Evolutionary conservation across 2,888 invertebrate species (phyloP), one percentile per base, ranked within the genome.

Genomic region (Philonicus albiceps): DNA sequence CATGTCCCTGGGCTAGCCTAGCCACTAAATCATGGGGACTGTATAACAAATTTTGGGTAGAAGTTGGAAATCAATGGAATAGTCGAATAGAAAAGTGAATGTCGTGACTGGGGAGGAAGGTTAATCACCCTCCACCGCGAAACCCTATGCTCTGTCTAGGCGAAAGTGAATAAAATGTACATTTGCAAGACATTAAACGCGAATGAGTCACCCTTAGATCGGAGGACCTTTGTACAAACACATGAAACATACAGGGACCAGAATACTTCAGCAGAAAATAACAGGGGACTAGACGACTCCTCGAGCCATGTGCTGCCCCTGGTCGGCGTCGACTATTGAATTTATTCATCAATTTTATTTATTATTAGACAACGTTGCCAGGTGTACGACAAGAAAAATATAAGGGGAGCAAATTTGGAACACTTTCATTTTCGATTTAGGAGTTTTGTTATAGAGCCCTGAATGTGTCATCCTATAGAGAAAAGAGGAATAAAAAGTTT

Each of bases 31-130:
- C 64, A 55, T 81, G 22, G 64, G 19, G 81, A 19, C 34, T 27
- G 40, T 83, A 37, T 37, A 34, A 83, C 64, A 83, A 83, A 64
- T 37, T 83, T 83, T 64, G 13, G 81, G 64, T 37, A 37, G 2
- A 37, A 11, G 37, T 19, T 43, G 34, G 37, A 64, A 64, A 83
- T 64, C 81, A 64, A 64, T 83, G 81, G 64, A 83, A 83, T 83
- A 64, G 81, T 83, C 31, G 34, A 64, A 83, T 83, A 64, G 34
- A 83, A 83, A 83, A 83, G 37, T 83, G 81, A 83, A 83, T 83
- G 30, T 83, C 81, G 81, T 83, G 81, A 83, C 81, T 83, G 37
- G 81, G 81, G 64, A 64, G 55, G 55, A 83, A 64, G 55, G 81
- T 83, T 83, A 83, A 83, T 83, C 81, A 83, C 81, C 81, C 81